Evolutionary conservation across 2,888 invertebrate genomes (phyloP).

Genomic region (Drosophila paranaensis): DNA sequence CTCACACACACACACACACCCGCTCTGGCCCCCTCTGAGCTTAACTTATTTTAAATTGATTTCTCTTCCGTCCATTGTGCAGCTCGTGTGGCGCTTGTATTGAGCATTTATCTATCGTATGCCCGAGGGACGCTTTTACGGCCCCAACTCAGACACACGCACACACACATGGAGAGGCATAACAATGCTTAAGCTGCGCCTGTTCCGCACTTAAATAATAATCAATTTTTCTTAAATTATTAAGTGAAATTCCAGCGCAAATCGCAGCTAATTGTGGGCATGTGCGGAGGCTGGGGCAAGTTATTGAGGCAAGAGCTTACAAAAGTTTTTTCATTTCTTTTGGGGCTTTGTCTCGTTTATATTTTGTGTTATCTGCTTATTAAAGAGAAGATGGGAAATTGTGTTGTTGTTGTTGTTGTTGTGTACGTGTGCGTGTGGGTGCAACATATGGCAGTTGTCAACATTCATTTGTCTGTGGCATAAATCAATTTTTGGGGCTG

Average conservation of each 20-base stretch:
- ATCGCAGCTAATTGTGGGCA: constrained; percentile 66
- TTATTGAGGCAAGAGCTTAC: constrained; percentile 41
- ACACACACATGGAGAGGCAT: neutral
- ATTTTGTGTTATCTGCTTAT: constrained; percentile 60
- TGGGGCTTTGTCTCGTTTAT: constrained; percentile 27
- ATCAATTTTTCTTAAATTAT: constrained; percentile 79
- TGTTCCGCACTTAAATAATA: constrained; percentile 76
- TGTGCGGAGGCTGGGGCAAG: constrained; percentile 25
- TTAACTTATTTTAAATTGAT: constrained; percentile 73
- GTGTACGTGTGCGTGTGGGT: neutral
- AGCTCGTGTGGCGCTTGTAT: constrained; percentile 17
- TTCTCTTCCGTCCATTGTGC: constrained; percentile 62
- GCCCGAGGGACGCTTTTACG: constrained; percentile 57
- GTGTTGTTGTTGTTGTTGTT: neutral
- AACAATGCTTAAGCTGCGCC: constrained; percentile 15
- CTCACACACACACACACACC: neutral
- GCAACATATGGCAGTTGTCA: constrained; percentile 42
- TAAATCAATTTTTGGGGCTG: constrained; percentile 39
- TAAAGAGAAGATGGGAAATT: constrained; percentile 58
- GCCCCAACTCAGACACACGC: constrained; percentile 6
- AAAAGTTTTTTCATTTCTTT: constrained; percentile 64
- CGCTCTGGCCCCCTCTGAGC: neutral
- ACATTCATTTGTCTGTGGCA: constrained; percentile 31
- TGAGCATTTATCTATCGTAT: constrained; percentile 42
- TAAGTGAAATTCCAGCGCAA: constrained; percentile 44